Evolutionary conservation across 2,113 vertebrate species (phyloP).

Genomic region (Melanerpes formicivorus): DNA sequence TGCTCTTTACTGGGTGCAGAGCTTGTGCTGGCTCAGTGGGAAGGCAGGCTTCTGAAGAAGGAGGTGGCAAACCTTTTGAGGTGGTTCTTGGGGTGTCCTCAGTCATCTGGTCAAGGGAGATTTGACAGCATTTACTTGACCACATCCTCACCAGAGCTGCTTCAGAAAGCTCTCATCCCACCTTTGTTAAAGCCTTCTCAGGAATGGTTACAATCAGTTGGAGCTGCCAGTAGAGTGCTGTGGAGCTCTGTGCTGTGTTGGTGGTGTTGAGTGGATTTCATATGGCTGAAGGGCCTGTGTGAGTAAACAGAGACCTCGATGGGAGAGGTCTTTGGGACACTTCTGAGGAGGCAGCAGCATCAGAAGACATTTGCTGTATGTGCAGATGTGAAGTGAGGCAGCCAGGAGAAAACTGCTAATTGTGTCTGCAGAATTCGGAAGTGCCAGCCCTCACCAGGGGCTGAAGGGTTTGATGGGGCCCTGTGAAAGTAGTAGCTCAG

Average conservation of each 20-base stretch:
- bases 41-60: not conserved
- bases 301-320: not conserved
- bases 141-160: not conserved
- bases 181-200: not conserved
- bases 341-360: not conserved
- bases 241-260: not conserved
- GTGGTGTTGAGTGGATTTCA: not conserved
- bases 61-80: not conserved
- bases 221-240: not conserved
- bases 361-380: not conserved
- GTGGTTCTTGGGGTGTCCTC: not conserved
- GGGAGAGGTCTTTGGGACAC: not conserved
- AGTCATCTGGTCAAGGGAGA: not conserved
- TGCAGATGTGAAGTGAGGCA: not conserved
- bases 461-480: not conserved
- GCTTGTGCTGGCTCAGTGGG: not conserved
- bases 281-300: not conserved
- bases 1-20: not conserved
- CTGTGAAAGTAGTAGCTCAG: not conserved
- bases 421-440: not conserved
- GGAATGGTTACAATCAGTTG: not conserved
- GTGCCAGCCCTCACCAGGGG: not conserved
- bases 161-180: not conserved
- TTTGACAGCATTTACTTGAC: not conserved
- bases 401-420: not conserved